These are phyloP conservation scores for Zenarchopterus dispar DNA, from an alignment of 2,797 vertebrate genomes.

Conservation along the genomic window DNA sequence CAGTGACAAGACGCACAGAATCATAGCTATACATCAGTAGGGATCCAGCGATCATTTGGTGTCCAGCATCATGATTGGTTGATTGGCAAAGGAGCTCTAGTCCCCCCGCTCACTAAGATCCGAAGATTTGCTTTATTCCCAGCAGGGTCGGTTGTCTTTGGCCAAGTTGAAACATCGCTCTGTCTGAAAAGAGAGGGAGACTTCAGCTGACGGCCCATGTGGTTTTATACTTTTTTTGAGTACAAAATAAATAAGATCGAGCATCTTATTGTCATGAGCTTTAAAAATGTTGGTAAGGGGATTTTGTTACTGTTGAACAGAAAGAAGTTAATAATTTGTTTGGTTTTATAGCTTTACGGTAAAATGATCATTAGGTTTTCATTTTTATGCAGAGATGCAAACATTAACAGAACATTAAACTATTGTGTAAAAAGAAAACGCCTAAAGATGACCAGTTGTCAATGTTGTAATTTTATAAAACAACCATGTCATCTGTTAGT, in stretches of 20 bases:
- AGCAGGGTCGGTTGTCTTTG: slow-evolving; percentile 55
- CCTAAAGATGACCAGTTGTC: no score
- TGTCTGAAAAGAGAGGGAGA: slow-evolving; percentile 47
- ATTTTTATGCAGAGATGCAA: neutral
- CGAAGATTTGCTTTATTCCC: slow-evolving; percentile 17
- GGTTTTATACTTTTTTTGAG: no score
- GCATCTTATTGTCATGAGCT: no score
- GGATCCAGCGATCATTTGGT: slow-evolving; percentile 53
- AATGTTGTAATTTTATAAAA: neutral
- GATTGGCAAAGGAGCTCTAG: slow-evolving; percentile 55
- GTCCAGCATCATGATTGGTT: slow-evolving; percentile 78
- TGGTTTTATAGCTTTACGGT: no score
- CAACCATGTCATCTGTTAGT: neutral
- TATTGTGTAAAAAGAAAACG: no score
- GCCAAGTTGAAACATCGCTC: slow-evolving; percentile 56
- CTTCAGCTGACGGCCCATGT: no score
- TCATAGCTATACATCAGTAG: slow-evolving; percentile 70
- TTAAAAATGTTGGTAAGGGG: no score
- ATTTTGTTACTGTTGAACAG: no score
- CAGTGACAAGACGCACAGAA: slow-evolving; percentile 67
- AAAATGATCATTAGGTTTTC: no score
- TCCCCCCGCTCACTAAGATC: slow-evolving; percentile 28
- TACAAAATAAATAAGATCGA: no score
- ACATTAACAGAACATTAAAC: neutral
- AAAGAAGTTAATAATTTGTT: no score